Base-by-base conservation (phyloP, 1,140 invertebrate genomes). In the Caenorhabditis remanei region DNA sequence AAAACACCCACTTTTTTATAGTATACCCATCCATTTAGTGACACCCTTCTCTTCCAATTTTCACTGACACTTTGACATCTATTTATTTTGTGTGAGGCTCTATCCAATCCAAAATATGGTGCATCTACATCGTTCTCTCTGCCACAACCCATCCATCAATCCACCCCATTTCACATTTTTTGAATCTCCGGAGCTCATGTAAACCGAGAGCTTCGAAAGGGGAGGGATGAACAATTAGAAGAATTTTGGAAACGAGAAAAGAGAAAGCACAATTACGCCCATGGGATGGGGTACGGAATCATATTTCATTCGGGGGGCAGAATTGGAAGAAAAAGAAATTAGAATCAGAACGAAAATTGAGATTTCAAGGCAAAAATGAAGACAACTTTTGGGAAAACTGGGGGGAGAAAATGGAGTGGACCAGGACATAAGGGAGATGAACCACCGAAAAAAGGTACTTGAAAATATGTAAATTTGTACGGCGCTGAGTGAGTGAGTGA, bases 171-270 rank as follows among this genome's bases (percentile, higher is more conserved):
- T 32, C 32, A 32, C 32, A 32, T 32, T 32, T 32, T 32, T 32
- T 32, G 32, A 32, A 32, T 32, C 32, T 32, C 32, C 32, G 32
- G 32, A 32, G 32, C 32, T 32, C 32, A 1, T 32, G 32, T 32
- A 32, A 32, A 32, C 32, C 2, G 32, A 32, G 32, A 32, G 32
- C 32, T 32, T 32, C 32, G 32, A 32, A 32, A 63, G n/a, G 19
- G 11, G 61, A 63, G 21, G 24, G 61, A 63, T 63, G 61, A 63
- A 32, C 61, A 63, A 63, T 63, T 63, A 63, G 61, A 63, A 63
- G 61, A 32, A 63, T 14, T 53, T 53, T 53, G 11, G 50, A 16
- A 11, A 53, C 13, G 16, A 53, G 9, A 53, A 11, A 53, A 53
- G 14, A 50, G 50, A 50, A 13, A 32, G 19, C 21, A 21, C 61